phyloP scores from a whole-genome alignment of 2,797 vertebrate species.

The Rallus crepitans region DNA sequence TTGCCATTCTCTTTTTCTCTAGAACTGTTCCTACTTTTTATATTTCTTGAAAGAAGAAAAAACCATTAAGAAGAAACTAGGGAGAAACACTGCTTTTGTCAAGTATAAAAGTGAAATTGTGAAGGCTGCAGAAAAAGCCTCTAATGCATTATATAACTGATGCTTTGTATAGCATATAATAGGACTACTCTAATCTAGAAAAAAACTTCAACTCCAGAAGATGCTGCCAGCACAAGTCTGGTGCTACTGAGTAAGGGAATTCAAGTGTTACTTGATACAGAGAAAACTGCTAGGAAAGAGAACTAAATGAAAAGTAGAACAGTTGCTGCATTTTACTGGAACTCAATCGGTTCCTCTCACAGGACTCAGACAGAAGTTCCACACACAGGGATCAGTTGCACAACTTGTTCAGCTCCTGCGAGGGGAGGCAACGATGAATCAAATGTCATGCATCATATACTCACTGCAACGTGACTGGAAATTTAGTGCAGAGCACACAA shows the following conservation, averaged over 20 bases:
- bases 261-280: background rate
- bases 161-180: background rate
- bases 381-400: background rate
- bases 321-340: background rate
- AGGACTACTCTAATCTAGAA: background rate
- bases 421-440: background rate
- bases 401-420: background rate
- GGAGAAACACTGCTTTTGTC: background rate
- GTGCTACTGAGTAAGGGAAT: background rate
- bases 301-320: conserved; percentile 4
- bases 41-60: background rate
- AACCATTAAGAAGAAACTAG: background rate
- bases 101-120: conserved; percentile 1
- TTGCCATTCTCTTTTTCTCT: background rate
- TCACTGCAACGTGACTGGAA: background rate
- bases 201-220: background rate
- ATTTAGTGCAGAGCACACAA: background rate
- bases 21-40: background rate
- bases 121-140: background rate
- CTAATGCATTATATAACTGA: background rate
- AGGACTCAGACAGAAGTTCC: background rate
- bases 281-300: background rate
- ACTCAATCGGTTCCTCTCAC: background rate
- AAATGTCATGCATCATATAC: background rate
- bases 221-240: background rate